Evolutionary conservation across 2,113 vertebrate genomes (phyloP).

Genomic region (Strigops habroptila): DNA sequence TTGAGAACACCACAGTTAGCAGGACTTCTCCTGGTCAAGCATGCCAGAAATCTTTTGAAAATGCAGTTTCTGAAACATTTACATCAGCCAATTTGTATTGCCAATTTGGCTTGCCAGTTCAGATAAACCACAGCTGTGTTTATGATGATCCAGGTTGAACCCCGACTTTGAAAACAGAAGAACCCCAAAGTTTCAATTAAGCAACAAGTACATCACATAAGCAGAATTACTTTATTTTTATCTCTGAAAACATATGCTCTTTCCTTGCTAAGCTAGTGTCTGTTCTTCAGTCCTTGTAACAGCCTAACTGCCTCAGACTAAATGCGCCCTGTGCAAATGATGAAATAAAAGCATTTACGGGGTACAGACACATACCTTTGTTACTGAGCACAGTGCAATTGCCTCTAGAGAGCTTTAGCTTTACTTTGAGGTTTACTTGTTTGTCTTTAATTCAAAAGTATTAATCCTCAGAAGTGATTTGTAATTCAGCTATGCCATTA

Average conservation of each 20-base stretch:
- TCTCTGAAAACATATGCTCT: background rate
- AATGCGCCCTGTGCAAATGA: background rate
- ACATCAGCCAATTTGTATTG: background rate
- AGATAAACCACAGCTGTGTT: accelerated
- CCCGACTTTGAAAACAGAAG: background rate
- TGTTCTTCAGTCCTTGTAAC: background rate
- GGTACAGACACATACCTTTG: background rate
- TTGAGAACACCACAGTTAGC: background rate
- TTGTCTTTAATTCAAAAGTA: background rate
- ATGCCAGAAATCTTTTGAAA: background rate
- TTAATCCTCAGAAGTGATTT: background rate
- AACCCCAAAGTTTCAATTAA: background rate
- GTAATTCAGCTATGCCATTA: background rate
- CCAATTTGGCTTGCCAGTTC: background rate
- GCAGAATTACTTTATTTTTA: background rate
- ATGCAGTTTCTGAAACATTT: background rate
- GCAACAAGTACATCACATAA: background rate
- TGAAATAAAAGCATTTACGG: background rate
- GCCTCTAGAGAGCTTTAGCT: background rate
- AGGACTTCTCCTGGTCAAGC: background rate
- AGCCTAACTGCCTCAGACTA: background rate
- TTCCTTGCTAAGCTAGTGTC: background rate
- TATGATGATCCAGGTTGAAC: background rate
- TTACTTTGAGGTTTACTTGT: background rate
- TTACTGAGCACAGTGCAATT: background rate